A percentile compares a stretch with the other conserved stretches of the same genome.
These are phyloP conservation scores for Zygogramma bicolorata DNA, from an alignment of 2,888 invertebrate species.

Conservation along the genomic window DNA sequence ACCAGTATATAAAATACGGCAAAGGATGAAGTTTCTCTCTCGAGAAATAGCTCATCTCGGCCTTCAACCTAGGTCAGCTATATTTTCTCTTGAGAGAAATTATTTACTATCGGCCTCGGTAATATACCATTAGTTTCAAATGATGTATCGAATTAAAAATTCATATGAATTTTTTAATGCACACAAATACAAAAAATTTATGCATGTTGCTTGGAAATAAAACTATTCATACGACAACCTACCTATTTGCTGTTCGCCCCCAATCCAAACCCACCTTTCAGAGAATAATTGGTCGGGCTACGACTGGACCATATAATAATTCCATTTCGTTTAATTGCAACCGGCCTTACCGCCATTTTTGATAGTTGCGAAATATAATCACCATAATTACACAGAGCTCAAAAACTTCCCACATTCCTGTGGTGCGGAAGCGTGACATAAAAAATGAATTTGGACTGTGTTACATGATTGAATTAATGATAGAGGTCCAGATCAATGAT, in stretches of 20 bases:
- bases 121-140: too few species aligned
- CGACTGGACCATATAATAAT: background rate
- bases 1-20: too few species aligned
- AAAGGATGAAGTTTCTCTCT: too few species aligned
- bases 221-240: background rate
- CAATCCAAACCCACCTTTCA: background rate
- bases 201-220: background rate
- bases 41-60: too few species aligned
- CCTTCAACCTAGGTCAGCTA: too few species aligned
- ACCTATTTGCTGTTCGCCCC: background rate
- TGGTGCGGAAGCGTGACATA: background rate
- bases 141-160: too few species aligned
- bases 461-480: background rate
- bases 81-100: too few species aligned
- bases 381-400: background rate
- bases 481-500: background rate
- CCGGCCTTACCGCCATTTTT: background rate
- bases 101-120: too few species aligned
- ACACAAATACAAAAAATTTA: background rate
- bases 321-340: background rate
- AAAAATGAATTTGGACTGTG: background rate
- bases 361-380: background rate
- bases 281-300: background rate
- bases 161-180: too few species aligned
- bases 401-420: background rate